These are phyloP conservation scores for Chaetophractus vellerosus DNA, from an alignment of 2,797 vertebrate species.

Conservation along the genomic window DNA sequence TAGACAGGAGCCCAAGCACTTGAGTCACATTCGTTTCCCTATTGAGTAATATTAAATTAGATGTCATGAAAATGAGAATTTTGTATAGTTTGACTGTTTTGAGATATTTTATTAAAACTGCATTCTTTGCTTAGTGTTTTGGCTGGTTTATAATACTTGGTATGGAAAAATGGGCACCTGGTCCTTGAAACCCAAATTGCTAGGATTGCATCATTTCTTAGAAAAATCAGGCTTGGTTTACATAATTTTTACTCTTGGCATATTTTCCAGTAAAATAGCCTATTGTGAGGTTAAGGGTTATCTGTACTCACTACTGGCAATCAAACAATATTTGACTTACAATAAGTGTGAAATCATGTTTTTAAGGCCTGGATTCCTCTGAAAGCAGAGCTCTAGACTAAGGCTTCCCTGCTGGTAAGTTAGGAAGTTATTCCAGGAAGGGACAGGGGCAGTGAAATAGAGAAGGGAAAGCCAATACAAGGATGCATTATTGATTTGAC, in stretches of 20 bases:
- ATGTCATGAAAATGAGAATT: not conserved
- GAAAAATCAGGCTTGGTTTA: not conserved
- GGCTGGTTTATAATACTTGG: not conserved
- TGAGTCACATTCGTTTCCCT: no score
- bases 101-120: not conserved
- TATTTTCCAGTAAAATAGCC: conserved; percentile 22
- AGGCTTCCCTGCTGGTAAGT: not conserved
- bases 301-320: not conserved
- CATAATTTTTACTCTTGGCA: not conserved
- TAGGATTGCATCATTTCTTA: not conserved
- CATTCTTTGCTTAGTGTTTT: conserved; percentile 15
- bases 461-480: not conserved
- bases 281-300: not conserved
- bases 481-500: not conserved
- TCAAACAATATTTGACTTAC: not conserved
- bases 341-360: not conserved
- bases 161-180: not conserved
- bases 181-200: conserved; percentile 7
- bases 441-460: not conserved
- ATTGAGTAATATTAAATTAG: not conserved
- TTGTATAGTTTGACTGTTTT: not conserved
- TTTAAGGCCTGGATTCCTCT: not conserved
- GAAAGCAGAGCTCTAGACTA: not conserved
- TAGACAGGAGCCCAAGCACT: no score
- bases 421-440: not conserved